These are phyloP conservation scores for Sus scrofa DNA, from an alignment of 2,113 vertebrate genomes.

Conservation along the genomic window DNA sequence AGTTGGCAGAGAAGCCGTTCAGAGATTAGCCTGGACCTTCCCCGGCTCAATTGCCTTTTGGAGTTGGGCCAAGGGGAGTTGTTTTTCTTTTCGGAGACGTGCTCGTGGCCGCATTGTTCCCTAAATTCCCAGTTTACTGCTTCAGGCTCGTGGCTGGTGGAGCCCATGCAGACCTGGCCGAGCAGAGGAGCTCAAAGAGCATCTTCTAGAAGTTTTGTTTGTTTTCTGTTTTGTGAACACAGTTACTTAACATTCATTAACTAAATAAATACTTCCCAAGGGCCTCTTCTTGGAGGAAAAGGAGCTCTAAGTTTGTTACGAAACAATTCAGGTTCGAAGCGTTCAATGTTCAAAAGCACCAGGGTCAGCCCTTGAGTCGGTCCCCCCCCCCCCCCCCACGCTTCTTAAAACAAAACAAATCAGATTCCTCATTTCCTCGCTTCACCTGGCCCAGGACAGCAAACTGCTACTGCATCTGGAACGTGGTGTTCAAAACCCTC, in stretches of 20 bases:
- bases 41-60: slow-evolving; percentile 81
- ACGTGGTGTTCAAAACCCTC: slow-evolving; percentile 34
- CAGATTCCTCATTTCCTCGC: slow-evolving; percentile 22
- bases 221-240: slow-evolving; percentile 45
- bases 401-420: slow-evolving; percentile 66
- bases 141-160: slow-evolving; percentile 47
- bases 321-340: slow-evolving; percentile 43
- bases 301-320: slow-evolving; percentile 43
- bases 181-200: slow-evolving; percentile 46
- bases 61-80: slow-evolving; percentile 76
- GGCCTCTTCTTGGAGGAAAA: slow-evolving; percentile 51
- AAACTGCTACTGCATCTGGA: slow-evolving; percentile 30
- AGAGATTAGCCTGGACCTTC: slow-evolving; percentile 75
- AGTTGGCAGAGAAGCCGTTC: slow-evolving; percentile 78
- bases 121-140: slow-evolving; percentile 37
- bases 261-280: slow-evolving; percentile 77
- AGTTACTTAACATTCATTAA: slow-evolving; percentile 62
- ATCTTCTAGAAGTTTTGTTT: slow-evolving; percentile 41
- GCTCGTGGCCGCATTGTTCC: slow-evolving; percentile 71
- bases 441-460: slow-evolving; percentile 18
- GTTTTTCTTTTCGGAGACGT: slow-evolving; percentile 73
- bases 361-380: background rate
- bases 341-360: slow-evolving; percentile 47
- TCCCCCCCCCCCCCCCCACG: background rate
- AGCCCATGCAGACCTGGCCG: background rate